Evolutionary conservation across 1,140 invertebrate species (phyloP).

Genomic region (Drosophila ficusphila): DNA sequence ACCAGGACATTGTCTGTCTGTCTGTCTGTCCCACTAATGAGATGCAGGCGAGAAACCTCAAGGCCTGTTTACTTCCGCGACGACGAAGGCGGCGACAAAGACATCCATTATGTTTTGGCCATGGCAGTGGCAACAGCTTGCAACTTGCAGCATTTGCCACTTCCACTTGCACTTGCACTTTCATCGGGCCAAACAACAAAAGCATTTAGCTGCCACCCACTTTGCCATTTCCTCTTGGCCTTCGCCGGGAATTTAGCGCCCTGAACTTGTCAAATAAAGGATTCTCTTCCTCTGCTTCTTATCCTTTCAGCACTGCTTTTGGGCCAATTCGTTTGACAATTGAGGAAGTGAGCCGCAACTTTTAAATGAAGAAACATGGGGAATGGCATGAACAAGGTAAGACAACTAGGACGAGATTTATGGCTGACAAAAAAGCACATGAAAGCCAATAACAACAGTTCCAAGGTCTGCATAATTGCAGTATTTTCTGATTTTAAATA

Average conservation of each 20-base stretch:
- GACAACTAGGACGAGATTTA: constrained; percentile 22
- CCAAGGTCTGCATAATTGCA: constrained; percentile 6
- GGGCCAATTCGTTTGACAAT: constrained; percentile 60
- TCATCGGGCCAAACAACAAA: constrained; percentile 45
- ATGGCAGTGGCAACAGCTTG: constrained; percentile 55
- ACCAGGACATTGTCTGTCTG: constrained; percentile 20
- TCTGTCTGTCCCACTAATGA: constrained; percentile 57
- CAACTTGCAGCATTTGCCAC: constrained; percentile 12
- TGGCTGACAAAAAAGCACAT: neutral
- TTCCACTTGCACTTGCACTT: constrained; percentile 60
- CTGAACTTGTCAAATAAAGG: constrained; percentile 64
- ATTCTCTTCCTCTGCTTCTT: constrained; percentile 32
- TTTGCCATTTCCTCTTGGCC: constrained; percentile 31
- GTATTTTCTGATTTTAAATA: neutral
- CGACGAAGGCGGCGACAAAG: constrained; percentile 54
- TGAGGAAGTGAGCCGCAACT: constrained; percentile 50
- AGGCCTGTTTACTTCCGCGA: constrained; percentile 78
- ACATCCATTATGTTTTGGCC: constrained; percentile 56
- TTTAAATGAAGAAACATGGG: constrained; percentile 87
- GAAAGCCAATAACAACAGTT: neutral
- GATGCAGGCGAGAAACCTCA: constrained; percentile 67
- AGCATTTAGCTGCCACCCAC: constrained; percentile 14
- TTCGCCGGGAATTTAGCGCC: constrained; percentile 39
- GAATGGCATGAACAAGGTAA: constrained; percentile 92
- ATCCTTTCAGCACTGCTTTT: constrained; percentile 56